Evolutionary conservation across 2,888 invertebrate genomes (phyloP), one percentile per base, ranked within the genome.

Genomic region (Sturmia bella): DNA sequence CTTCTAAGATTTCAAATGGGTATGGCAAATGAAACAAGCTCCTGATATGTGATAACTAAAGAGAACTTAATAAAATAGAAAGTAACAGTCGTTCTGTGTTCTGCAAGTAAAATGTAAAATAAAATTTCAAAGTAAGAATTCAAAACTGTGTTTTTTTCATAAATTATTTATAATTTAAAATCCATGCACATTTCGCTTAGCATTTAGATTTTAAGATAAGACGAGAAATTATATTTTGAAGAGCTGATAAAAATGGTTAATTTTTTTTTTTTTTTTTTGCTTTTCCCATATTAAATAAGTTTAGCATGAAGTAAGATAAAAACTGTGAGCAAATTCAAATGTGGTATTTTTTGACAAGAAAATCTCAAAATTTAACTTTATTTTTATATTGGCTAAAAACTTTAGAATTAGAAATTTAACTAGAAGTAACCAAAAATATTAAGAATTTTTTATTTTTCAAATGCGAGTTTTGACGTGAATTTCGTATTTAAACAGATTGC

Each of bases 311-410:
- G 21, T 13, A 61, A 64, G 48, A 17, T 5, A 50, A 70, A 32
- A 82, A 64, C 74, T 78, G 78, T 78, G 70, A 82, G 63, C 54
- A 70, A 70, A 80, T 73, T 32, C 7, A 54, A 78, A 74, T 82
- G 78, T 78, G 82, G 78, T 82, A 78, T 78, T 82, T 81, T 77
- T 77, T 56, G 52, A 50, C 50, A 72, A 57, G 41, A 41, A 24
- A 43, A 15, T 66, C 15, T 32, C 80, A 63, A 66, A 70, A 75
- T 24, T 45, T 21, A 48, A 70, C 59, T 32, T 66, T 80, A 80
- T 80, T 80, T 80, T 80, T 80, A 27, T 66, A 80, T 83, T 80
- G 83, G 80, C 57, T 77, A 84, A 72, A n/a, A 75, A 70, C 52
- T 43, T 72, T 50, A 32, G 32, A 7, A 32, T 32, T 66, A 32